Percentiles rank a stretch among this genome's conserved stretches.
Evolutionary conservation across 1,140 invertebrate species (phyloP).

Genomic region (Halictus rubicundus): DNA sequence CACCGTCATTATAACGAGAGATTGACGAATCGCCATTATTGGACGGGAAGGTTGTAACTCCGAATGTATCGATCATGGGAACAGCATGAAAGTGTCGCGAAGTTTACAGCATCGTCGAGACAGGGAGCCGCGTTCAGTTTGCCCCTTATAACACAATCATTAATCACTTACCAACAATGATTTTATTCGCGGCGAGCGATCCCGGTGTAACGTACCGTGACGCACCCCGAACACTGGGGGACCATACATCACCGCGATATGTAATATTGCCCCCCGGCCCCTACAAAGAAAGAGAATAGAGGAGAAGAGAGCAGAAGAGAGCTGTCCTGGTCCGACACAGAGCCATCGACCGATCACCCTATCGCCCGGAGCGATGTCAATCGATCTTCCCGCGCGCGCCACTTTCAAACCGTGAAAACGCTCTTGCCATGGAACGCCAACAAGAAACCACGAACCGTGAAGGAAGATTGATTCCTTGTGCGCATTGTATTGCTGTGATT

Average conservation of each 20-base stretch:
- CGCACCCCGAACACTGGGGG: constrained; percentile 57
- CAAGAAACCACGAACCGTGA: constrained; percentile 35
- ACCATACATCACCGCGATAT: constrained; percentile 70
- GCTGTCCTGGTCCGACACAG: constrained; percentile 43
- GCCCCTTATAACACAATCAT: constrained; percentile 65
- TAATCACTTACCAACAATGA: constrained; percentile 74
- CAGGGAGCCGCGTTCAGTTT: constrained; percentile 50
- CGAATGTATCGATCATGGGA: constrained; percentile 50
- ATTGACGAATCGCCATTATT: not conserved
- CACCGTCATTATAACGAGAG: not conserved
- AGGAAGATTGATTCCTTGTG: constrained; percentile 49
- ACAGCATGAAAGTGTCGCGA: constrained; percentile 57
- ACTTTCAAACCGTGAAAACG: constrained; percentile 60
- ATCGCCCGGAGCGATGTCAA: constrained; percentile 30
- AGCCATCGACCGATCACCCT: constrained; percentile 34
- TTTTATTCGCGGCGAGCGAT: constrained; percentile 73
- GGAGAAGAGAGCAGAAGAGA: constrained; percentile 23
- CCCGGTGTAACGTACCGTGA: constrained; percentile 68
- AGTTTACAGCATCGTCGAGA: constrained; percentile 46
- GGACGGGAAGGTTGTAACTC: not conserved
- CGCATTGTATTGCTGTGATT: constrained; percentile 35
- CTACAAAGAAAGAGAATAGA: constrained; percentile 34
- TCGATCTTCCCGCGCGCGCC: constrained; percentile 52
- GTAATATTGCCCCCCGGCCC: constrained; percentile 60
- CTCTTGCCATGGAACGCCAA: constrained; percentile 35